Evolutionary conservation across 1,140 invertebrate species (phyloP).

Genomic region (Zaprionus ornatus): DNA sequence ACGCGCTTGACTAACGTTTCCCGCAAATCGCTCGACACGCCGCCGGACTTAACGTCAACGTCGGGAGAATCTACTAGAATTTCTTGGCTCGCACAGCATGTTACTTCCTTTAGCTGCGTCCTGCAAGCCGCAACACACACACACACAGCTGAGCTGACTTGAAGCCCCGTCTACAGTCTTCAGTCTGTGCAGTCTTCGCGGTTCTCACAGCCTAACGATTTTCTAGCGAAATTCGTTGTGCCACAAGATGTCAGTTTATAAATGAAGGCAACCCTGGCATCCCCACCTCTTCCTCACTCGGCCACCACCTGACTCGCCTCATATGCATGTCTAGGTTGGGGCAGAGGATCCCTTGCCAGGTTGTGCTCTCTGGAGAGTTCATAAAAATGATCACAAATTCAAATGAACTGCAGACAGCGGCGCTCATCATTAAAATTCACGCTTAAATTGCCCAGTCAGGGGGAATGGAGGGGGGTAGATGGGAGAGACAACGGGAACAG

Average conservation of each 20-base stretch:
- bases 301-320: not conserved
- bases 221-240: slow-evolving; percentile 75
- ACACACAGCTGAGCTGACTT: not conserved
- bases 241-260: slow-evolving; percentile 74
- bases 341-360: not conserved
- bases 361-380: slow-evolving; percentile 29
- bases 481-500: slow-evolving; percentile 10
- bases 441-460: slow-evolving; percentile 68
- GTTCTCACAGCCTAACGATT: slow-evolving; percentile 59
- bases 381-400: slow-evolving; percentile 64
- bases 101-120: slow-evolving; percentile 76
- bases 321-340: slow-evolving; percentile 60
- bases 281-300: too few relatives aligned
- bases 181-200: not conserved
- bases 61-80: not conserved
- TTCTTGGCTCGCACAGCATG: slow-evolving; percentile 59
- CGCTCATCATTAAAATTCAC: slow-evolving; percentile 81
- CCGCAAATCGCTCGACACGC: slow-evolving; percentile 30
- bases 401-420: slow-evolving; percentile 74
- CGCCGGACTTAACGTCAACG: slow-evolving; percentile 41
- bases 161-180: not conserved
- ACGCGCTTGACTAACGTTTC: slow-evolving; percentile 48
- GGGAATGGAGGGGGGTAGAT: not conserved
- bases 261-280: slow-evolving; percentile 18
- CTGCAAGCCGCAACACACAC: slow-evolving; percentile 50